Base-by-base conservation (phyloP, 2,888 invertebrate species). In the Lithophane semibrunnea region DNA sequence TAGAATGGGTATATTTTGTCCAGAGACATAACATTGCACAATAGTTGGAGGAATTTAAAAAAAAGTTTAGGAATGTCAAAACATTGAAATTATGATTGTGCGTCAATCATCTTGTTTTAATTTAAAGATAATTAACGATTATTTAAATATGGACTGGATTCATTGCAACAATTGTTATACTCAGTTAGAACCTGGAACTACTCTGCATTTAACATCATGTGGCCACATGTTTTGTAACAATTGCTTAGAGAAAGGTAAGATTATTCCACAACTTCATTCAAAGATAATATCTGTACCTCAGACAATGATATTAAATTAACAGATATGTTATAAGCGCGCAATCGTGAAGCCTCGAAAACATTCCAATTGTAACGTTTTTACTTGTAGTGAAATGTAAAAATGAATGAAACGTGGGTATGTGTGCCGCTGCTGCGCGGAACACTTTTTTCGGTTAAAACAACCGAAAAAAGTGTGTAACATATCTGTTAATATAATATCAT, bases 211-310 rank as follows among this genome's bases (percentile, higher is more conserved):
- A 82, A 96, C 97, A 90, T 96, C 96, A 94, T 97, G 97, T 88
- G 97, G 97, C 83, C 97, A 97, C 86, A 97, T 97, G 96, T 97
- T 96, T 94, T 97, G 97, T 90, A 95, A 94, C 88, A 94, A 93
- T 71, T 97, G 97, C 80, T 90, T 96, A 86, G 93, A 93, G 78
- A 94, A 93, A 91, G 95, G 97, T 97, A 84, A 81, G 13, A 29
- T 60, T 56, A 44, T 37, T 65, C 16, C 4, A 0, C 18, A 47
- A n/a, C 2, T 52, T 58, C 4, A 24, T 49, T 29, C 1, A 52
- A 64, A 29, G 44, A 49, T 66, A 42, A 42, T 74, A 83, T 70
- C 47, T 67, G 52, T 4, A 56, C 13, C n/a, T n/a, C n/a, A n/a
- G n/a, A n/a, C n/a, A n/a, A n/a, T n/a, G n/a, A n/a, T n/a, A n/a